phyloP scores from a whole-genome alignment of 2,888 invertebrate species.

The Dermolepida albohirtum region DNA sequence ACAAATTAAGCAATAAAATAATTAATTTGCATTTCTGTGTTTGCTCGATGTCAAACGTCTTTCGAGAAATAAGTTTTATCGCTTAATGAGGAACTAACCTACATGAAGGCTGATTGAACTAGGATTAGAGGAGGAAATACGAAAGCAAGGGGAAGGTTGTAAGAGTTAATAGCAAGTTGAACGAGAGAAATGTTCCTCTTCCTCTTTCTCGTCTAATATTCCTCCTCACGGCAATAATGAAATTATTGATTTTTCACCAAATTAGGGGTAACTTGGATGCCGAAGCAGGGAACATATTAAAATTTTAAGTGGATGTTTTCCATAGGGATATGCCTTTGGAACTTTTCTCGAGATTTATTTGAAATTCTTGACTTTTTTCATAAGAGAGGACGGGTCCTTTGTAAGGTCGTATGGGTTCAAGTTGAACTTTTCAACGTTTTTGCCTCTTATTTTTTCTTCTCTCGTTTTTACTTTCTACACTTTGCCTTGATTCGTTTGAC shows the following conservation, averaged over 20 bases:
- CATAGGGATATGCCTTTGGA: constrained; percentile 45
- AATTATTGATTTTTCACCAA: constrained; percentile 58
- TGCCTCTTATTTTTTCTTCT: constrained; percentile 24
- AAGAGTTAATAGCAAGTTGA: constrained; percentile 43
- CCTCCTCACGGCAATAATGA: constrained; percentile 54
- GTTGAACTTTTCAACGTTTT: constrained; percentile 32
- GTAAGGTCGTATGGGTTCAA: constrained; percentile 36
- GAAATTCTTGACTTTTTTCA: constrained; percentile 40
- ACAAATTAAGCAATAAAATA: too few relatives aligned
- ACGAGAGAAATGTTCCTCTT: constrained; percentile 37
- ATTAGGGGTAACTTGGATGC: constrained; percentile 56
- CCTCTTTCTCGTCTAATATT: constrained; percentile 28
- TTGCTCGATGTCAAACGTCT: background rate
- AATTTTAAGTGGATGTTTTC: constrained; percentile 58
- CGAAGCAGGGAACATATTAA: constrained; percentile 56
- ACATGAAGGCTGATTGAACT: constrained; percentile 10
- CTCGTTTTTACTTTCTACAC: constrained; percentile 13
- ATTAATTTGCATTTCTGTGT: background rate
- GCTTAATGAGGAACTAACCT: constrained; percentile 23
- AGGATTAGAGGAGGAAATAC: constrained; percentile 20
- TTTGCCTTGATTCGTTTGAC: constrained; percentile 1
- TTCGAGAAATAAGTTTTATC: background rate
- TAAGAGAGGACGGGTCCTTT: constrained; percentile 37
- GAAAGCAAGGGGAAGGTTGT: constrained; percentile 35
- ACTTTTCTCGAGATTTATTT: constrained; percentile 43